Conservation (phyloP, 1,140 invertebrate genomes). For the Sarcophaga peregrina region DNA sequence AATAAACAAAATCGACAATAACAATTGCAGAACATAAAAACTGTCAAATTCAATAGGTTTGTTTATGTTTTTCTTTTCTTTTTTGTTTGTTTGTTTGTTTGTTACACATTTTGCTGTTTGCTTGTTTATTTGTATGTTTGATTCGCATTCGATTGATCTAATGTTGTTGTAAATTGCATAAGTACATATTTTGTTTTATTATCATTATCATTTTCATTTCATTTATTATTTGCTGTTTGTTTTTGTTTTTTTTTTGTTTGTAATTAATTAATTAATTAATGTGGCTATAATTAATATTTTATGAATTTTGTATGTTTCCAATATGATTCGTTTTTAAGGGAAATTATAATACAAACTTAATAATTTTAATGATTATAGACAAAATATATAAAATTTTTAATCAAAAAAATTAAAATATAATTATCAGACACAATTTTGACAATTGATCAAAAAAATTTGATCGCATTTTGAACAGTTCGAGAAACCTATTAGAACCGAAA, state of each 20-base stretch:
- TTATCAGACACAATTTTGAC: no score
- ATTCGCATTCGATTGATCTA: constrained; percentile 9
- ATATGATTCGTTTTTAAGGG: no score
- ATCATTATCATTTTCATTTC: not conserved
- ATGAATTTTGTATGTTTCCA: not conserved
- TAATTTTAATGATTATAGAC: no score
- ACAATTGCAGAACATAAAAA: not conserved
- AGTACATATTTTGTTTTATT: constrained; percentile 13
- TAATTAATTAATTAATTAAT: not conserved
- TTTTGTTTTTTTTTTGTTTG: not conserved
- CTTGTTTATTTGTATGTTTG: not conserved
- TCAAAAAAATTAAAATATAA: no score
- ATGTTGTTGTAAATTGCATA: constrained; percentile 10
- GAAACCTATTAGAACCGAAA: no score
- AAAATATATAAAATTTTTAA: no score
- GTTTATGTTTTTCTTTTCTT: not conserved
- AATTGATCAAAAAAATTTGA: no score
- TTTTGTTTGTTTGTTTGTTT: not conserved
- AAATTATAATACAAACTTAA: no score
- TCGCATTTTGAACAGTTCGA: no score
- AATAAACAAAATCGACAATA: not conserved
- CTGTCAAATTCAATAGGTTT: constrained; percentile 16
- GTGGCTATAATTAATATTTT: not conserved
- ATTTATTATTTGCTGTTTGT: not conserved
- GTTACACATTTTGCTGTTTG: not conserved